These are phyloP conservation scores for Alauda arvensis DNA, from an alignment of 2,797 vertebrate genomes.

Conservation along the genomic window DNA sequence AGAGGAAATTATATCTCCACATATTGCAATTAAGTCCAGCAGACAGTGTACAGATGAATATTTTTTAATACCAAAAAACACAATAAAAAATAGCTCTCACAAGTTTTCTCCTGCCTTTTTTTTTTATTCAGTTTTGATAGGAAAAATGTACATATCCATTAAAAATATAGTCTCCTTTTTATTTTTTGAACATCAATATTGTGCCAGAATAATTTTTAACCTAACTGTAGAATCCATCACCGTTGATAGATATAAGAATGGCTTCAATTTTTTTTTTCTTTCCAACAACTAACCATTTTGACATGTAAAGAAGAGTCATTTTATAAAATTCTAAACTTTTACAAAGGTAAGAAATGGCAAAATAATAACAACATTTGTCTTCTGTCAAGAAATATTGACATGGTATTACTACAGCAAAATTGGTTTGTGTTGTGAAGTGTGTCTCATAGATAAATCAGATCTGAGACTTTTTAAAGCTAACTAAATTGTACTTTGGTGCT, in stretches of 20 bases:
- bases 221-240: conserved; percentile 75
- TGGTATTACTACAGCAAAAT: conserved; percentile 89
- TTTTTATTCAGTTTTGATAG: neutral
- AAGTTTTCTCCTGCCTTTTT: neutral
- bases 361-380: conserved; percentile 98
- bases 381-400: conserved; percentile 91
- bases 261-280: conserved; percentile 59
- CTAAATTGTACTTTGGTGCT: conserved; percentile 54
- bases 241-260: conserved; percentile 51
- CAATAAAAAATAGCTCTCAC: neutral
- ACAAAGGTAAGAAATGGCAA: conserved; percentile 87
- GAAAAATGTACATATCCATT: conserved; percentile 48
- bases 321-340: conserved; percentile 79
- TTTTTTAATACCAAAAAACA: neutral
- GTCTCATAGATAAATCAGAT: conserved; percentile 84
- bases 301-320: conserved; percentile 80
- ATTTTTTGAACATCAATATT: conserved; percentile 42
- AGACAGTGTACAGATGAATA: neutral
- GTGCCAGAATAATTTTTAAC: conserved; percentile 54
- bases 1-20: neutral
- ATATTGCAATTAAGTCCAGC: neutral
- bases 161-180: conserved; percentile 35
- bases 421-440: conserved; percentile 92
- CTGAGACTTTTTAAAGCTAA: conserved; percentile 71
- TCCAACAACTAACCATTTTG: conserved; percentile 79